These are phyloP conservation scores for Meiosimyza decipiens DNA, from an alignment of 2,888 invertebrate species.

Conservation along the genomic window DNA sequence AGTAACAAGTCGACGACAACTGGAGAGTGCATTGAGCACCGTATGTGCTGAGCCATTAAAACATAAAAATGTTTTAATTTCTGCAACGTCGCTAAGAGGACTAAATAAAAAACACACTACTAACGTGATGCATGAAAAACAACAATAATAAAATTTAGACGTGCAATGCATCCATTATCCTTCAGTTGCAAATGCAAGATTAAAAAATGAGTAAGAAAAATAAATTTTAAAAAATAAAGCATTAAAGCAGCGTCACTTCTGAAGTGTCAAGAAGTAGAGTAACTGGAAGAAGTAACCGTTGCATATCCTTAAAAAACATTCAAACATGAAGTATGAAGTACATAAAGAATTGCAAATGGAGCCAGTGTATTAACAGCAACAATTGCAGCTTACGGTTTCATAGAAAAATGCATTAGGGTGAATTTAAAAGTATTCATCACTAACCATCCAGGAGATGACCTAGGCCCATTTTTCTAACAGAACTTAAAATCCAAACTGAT, in stretches of 20 bases:
- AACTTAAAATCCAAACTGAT: too few species aligned
- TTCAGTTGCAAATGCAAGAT: conserved; percentile 31
- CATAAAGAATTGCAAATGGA: neutral
- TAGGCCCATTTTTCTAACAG: too few species aligned
- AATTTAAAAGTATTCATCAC: too few species aligned
- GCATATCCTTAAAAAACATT: conserved; percentile 27
- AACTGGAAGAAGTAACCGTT: neutral
- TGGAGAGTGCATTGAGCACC: neutral
- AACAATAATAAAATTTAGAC: conserved; percentile 20
- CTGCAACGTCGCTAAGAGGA: conserved; percentile 3
- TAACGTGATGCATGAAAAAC: neutral
- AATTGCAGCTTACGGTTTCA: neutral
- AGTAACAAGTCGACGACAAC: neutral
- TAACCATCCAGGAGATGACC: too few species aligned
- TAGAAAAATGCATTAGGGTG: neutral
- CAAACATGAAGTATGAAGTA: neutral
- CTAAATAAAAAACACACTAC: neutral
- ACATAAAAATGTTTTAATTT: conserved; percentile 28
- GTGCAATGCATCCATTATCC: conserved; percentile 34
- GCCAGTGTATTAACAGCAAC: conserved; percentile 3
- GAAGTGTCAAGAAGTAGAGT: conserved; percentile 5
- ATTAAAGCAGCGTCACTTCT: neutral
- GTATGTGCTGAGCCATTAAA: conserved; percentile 9
- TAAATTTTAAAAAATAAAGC: neutral
- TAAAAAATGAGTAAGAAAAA: conserved; percentile 1